Evolutionary conservation across 1,140 invertebrate genomes (phyloP).

Genomic region (Drosophila malerkotliana): DNA sequence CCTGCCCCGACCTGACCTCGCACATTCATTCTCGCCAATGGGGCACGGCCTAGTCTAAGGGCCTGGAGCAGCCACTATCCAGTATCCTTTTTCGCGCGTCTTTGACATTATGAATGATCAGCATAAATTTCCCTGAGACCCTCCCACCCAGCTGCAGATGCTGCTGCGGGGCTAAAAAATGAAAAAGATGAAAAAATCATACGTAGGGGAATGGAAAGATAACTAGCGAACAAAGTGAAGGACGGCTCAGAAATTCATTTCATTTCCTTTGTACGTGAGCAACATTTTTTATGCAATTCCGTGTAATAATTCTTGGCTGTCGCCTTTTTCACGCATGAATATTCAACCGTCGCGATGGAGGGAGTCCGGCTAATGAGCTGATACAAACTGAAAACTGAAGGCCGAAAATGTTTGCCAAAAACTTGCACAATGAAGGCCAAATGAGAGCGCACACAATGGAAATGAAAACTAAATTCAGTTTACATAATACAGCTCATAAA

Average conservation of each 20-base stretch:
- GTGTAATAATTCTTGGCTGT: constrained; percentile 64
- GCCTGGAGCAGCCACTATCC: constrained; percentile 14
- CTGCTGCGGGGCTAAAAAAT: constrained; percentile 16
- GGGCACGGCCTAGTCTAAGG: constrained; percentile 39
- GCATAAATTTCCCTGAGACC: constrained; percentile 75
- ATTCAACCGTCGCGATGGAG: constrained; percentile 30
- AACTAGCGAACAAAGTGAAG: constrained; percentile 63
- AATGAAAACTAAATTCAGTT: constrained; percentile 74
- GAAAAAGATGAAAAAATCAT: constrained; percentile 10
- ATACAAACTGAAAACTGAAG: constrained; percentile 26
- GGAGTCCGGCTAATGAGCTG: constrained; percentile 26
- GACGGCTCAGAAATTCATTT: constrained; percentile 80
- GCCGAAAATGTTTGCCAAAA: constrained; percentile 44
- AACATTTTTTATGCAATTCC: constrained; percentile 72
- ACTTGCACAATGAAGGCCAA: constrained; percentile 51
- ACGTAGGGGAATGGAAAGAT: constrained; percentile 20
- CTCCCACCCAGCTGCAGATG: constrained; percentile 52
- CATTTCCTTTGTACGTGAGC: constrained; percentile 80
- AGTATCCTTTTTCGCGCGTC: constrained; percentile 47
- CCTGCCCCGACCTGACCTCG: constrained; percentile 56
- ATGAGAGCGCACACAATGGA: constrained; percentile 36
- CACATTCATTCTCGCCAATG: constrained; percentile 67
- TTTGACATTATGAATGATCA: constrained; percentile 82
- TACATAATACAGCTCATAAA: constrained; percentile 80
- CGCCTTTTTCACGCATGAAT: constrained; percentile 65